Evolutionary conservation across 2,797 vertebrate species (phyloP).

Genomic region (Fundulus diaphanus): DNA sequence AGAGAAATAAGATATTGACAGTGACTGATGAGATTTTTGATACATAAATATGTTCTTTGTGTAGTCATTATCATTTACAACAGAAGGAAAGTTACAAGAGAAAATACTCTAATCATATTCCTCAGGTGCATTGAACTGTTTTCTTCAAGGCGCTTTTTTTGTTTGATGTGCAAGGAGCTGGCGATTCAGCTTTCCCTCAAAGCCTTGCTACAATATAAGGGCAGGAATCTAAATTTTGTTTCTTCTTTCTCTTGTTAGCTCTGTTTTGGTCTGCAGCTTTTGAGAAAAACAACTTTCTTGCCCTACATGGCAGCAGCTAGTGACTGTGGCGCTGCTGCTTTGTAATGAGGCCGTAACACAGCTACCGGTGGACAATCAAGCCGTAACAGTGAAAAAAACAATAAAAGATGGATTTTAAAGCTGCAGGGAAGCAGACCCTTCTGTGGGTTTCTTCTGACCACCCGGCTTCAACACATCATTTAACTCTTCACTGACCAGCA

Average conservation of each 20-base stretch:
- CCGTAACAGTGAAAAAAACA: neutral
- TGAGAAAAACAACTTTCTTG: neutral
- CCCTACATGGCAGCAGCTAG: slow-evolving; percentile 6
- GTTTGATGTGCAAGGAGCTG: neutral
- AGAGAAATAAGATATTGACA: neutral
- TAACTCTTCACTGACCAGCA: neutral
- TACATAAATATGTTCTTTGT: neutral
- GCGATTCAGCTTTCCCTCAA: neutral
- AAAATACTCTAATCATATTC: neutral
- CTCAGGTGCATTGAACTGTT: neutral
- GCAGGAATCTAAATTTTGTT: neutral
- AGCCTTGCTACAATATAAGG: neutral
- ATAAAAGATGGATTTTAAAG: neutral
- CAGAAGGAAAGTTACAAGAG: neutral
- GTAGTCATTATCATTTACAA: neutral
- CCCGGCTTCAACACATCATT: neutral
- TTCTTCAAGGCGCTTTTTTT: neutral
- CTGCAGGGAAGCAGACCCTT: neutral
- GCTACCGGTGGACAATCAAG: neutral
- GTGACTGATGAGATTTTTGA: neutral
- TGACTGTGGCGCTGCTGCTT: neutral
- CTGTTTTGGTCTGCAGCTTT: neutral
- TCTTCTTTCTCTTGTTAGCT: neutral
- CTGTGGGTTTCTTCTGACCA: neutral
- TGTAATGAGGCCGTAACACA: slow-evolving; percentile 12